Evolutionary conservation across 2,797 vertebrate genomes (phyloP), one percentile per base, ranked within the genome.

Genomic region (Cryptoprocta ferox): DNA sequence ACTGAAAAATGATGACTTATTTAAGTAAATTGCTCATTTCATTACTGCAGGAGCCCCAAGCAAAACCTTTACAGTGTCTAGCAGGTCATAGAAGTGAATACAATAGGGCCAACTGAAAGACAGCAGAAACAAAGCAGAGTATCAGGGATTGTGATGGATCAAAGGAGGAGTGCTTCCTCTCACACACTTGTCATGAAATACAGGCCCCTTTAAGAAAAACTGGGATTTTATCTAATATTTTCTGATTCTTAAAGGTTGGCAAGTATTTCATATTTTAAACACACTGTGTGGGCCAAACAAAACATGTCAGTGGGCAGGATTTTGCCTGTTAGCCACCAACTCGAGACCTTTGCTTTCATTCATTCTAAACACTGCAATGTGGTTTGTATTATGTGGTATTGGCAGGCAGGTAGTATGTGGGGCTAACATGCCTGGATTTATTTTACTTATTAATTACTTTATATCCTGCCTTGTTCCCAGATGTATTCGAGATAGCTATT

Each of bases 361-460:
- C 80, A 88, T 93, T 97, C 84, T 98, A 95, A 95, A 98, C 79
- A 95, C 76, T 76, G 84, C 84, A 95, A 95, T 95, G 71, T 95
- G 96, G 84, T 95, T 97, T 95, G 56, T 92, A 95, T 97, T 97
- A 96, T 95, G 93, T 70, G 96, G 87, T 95, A 96, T 92, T 96
- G 96, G 92, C 95, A 97, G 84, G 56, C 76, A 94, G 87, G 96
- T 94, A 85, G 73, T 85, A 42, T 82, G 71, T 82, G 70, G 28
- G 42, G 61, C 56, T 97, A 95, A 93, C 42, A 1, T 97, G 94
- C 71, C 90, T 95, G 90, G 66, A 94, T 97, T 95, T 98, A 93
- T 98, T 98, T 97, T 97, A 95, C 92, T 96, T 97, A 97, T 97
- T 98, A 97, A 96, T 97, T 92, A 79, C 80, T 97, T 93, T 97